Evolutionary conservation across 2,797 vertebrate species (phyloP).

Genomic region (Cuniculus paca): DNA sequence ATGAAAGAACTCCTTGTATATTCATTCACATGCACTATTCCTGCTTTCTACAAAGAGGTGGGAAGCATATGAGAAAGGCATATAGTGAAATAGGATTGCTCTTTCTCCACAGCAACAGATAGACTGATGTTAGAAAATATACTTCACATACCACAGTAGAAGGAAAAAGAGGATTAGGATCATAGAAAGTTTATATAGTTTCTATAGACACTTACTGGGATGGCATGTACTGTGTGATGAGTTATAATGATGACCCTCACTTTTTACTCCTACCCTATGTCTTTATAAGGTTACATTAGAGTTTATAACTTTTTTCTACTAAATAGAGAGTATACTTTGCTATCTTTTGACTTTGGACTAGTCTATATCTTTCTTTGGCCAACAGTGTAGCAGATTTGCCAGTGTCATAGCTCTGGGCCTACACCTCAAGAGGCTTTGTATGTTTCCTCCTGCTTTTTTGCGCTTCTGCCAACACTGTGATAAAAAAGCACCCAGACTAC

Average conservation of each 20-base stretch:
- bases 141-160: neutral
- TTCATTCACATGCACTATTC: neutral
- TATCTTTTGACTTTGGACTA: neutral
- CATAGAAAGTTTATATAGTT: neutral
- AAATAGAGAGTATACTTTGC: neutral
- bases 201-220: neutral
- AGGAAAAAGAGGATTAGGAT: neutral
- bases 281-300: neutral
- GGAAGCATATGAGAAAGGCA: neutral
- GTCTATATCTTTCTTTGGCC: neutral
- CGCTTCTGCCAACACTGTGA: neutral
- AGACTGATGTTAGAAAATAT: too few species aligned
- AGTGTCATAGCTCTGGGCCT: neutral
- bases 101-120: slow-evolving; percentile 14
- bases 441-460: neutral
- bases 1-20: neutral
- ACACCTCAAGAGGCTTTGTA: neutral
- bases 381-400: neutral
- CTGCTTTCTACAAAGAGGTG: neutral
- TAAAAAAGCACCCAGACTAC: neutral
- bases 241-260: neutral
- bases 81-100: neutral
- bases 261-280: neutral
- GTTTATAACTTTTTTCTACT: neutral
- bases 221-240: neutral